These are phyloP conservation scores for Pagrus major DNA, from an alignment of 2,113 vertebrate genomes.

Conservation along the genomic window DNA sequence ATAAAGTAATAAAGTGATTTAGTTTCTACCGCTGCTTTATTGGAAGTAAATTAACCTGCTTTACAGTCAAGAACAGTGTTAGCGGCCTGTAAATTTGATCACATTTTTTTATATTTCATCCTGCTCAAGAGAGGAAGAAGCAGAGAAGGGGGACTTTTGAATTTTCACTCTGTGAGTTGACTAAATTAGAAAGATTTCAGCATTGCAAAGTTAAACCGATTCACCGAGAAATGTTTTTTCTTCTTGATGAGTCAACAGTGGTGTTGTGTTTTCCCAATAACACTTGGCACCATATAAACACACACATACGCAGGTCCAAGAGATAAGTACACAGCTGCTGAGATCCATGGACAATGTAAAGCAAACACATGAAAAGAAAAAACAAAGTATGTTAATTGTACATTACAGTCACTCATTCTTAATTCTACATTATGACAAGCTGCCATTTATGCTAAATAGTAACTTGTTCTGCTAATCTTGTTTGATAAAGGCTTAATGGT, in stretches of 20 bases:
- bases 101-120: slow-evolving; percentile 45
- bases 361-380: slow-evolving; percentile 11
- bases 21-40: slow-evolving; percentile 51
- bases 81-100: slow-evolving; percentile 62
- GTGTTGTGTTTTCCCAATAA: slow-evolving; percentile 33
- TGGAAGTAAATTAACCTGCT: slow-evolving; percentile 65
- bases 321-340: background rate
- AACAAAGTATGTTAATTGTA: slow-evolving; percentile 10
- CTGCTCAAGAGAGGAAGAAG: slow-evolving; percentile 19
- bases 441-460: slow-evolving; percentile 14
- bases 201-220: background rate
- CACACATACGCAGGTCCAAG: background rate
- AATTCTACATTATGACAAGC: slow-evolving; percentile 27
- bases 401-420: slow-evolving; percentile 5
- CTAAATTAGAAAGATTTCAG: slow-evolving; percentile 19
- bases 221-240: slow-evolving; percentile 30
- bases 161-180: slow-evolving; percentile 14
- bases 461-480: slow-evolving; percentile 38
- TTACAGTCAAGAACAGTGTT: slow-evolving; percentile 54
- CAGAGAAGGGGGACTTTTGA: background rate
- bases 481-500: slow-evolving; percentile 57
- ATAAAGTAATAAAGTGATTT: slow-evolving; percentile 66
- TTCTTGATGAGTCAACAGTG: slow-evolving; percentile 31
- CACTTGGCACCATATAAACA: slow-evolving; percentile 8
- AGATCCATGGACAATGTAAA: background rate